Evolutionary conservation across 2,113 vertebrate genomes (phyloP), one percentile per base, ranked within the genome.

Genomic region (Rallus limicola): DNA sequence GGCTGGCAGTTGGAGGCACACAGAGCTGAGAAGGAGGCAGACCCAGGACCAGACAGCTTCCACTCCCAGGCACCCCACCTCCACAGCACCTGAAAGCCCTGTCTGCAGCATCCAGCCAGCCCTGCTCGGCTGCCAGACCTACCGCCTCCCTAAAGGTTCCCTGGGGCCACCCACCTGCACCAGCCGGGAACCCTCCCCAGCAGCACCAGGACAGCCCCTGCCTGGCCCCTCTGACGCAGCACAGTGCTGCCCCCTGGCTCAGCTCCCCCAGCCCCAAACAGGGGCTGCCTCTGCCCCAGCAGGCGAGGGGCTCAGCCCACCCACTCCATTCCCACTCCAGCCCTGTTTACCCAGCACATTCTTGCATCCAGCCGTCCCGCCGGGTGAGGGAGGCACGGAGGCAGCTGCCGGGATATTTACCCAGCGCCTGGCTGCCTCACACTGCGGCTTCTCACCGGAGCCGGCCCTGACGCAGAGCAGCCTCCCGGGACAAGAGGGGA

Each of bases 391-490:
- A 84, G 20, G 64, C 46, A 81, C 2, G 2, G 36, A 36, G 46
- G 50, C 10, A 2, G 59, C 67, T 0, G 0, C 69, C 1, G 4
- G 20, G 60, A 67, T 94, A 58, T 91, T 90, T 78, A 62, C 69
- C 67, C 71, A n/a, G 11, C 1, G 1, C 44, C 59, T 74, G 74
- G 67, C 78, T 60, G 50, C 58, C 63, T 13, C 18, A 34, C 36
- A 14, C 50, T 28, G 62, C 0, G 1, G 65, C 82, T 65, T 90
- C 90, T 82, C 82, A 44, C 63, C 0, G 0, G 68, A 86, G 71
- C 72, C 83, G 86, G 44, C 83, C 29, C 0, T 0, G 5, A 12
- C 3, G 0, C 80, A 23, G 20, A 33, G 58, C 14, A 82, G 13
- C 34, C 40, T 72, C 58, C 31, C 0, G 0, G 38, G 46, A 82